Evolutionary conservation across 2,113 vertebrate species (phyloP).

Genomic region (Struthio camelus): DNA sequence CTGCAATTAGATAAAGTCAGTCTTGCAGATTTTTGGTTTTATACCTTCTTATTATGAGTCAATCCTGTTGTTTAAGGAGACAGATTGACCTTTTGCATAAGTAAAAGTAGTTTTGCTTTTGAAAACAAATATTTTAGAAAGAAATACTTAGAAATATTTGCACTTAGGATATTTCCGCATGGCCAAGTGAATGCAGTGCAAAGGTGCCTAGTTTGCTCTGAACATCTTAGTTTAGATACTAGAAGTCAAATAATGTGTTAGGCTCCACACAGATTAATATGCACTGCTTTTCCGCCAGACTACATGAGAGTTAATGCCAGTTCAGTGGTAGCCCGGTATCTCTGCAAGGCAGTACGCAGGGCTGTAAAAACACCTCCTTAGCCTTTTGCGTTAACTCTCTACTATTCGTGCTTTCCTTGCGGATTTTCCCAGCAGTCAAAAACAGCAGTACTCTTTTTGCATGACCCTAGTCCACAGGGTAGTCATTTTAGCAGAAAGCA

Average conservation of each 20-base stretch:
- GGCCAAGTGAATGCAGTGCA: not conserved
- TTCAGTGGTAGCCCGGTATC: not conserved
- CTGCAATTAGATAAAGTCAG: not conserved
- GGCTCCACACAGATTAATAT: not conserved
- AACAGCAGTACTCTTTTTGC: not conserved
- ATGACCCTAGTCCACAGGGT: not conserved
- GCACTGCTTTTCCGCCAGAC: not conserved
- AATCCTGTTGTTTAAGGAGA: not conserved
- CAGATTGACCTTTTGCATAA: not conserved
- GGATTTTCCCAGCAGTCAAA: slow-evolving; percentile 2
- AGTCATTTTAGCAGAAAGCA: slow-evolving; percentile 15
- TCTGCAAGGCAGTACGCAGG: not conserved
- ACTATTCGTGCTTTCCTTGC: not conserved
- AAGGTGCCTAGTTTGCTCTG: not conserved
- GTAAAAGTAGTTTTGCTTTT: not conserved
- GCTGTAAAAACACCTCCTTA: not conserved
- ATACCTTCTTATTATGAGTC: not conserved
- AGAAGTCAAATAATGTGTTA: not conserved
- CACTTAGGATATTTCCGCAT: not conserved
- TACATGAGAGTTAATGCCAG: not conserved
- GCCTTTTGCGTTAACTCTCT: not conserved
- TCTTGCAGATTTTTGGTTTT: not conserved
- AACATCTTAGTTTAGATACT: not conserved
- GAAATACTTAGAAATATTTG: no score
- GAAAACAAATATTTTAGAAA: not conserved